phyloP scores from a whole-genome alignment of 2,113 vertebrate genomes.

The Epinephelus moara region DNA sequence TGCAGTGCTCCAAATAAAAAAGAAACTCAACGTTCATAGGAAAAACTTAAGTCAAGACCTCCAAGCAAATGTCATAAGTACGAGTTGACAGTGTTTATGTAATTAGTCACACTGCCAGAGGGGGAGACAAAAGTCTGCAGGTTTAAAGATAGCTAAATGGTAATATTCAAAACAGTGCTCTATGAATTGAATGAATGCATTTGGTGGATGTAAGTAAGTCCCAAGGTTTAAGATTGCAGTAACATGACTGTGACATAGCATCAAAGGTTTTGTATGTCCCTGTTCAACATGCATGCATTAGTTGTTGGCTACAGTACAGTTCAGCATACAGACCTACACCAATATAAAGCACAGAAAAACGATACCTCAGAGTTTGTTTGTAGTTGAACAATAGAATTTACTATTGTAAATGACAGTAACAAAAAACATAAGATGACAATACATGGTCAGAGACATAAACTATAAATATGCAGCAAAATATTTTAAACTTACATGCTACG shows the following conservation, averaged over 20 bases:
- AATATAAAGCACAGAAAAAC: not conserved
- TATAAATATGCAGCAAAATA: not conserved
- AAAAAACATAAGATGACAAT: not conserved
- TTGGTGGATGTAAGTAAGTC: not conserved
- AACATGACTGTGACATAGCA: no score
- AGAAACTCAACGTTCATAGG: no score
- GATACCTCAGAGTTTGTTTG: not conserved
- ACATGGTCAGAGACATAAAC: not conserved
- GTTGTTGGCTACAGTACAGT: not conserved
- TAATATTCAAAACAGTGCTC: not conserved
- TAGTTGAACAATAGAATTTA: not conserved
- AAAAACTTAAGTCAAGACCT: no score
- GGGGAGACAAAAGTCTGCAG: no score
- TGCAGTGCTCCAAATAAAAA: no score
- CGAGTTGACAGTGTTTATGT: no score
- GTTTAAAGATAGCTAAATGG: not conserved
- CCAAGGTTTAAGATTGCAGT: not conserved
- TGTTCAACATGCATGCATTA: not conserved
- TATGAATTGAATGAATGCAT: no score
- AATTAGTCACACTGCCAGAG: no score
- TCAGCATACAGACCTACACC: not conserved
- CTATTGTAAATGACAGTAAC: not conserved
- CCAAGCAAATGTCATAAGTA: no score
- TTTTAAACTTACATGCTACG: no score
- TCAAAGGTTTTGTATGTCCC: not conserved